Evolutionary conservation across 1,140 invertebrate genomes (phyloP).

Genomic region (Carposina sasakii): DNA sequence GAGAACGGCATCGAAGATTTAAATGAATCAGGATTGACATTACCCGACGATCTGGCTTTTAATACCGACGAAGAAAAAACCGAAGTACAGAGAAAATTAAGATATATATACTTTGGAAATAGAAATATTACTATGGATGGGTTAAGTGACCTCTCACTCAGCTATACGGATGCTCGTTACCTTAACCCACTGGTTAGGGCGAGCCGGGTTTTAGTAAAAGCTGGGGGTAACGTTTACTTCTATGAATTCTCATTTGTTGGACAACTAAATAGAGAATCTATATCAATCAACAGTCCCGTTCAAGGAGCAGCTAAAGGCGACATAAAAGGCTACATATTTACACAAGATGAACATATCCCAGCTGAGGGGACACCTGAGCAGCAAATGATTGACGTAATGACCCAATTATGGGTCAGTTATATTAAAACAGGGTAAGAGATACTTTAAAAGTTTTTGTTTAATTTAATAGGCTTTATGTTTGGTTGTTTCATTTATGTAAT

Average conservation of each 20-base stretch:
- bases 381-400: slow-evolving; percentile 29
- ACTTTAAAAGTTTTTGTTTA: not conserved
- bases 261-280: slow-evolving; percentile 24
- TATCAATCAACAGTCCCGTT: slow-evolving; percentile 12
- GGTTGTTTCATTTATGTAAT: not conserved
- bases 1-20: slow-evolving; percentile 24
- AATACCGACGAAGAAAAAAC: slow-evolving; percentile 16
- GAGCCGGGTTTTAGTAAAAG: slow-evolving; percentile 29
- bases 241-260: slow-evolving; percentile 48
- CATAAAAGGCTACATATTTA: slow-evolving; percentile 37
- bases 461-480: not conserved
- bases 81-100: slow-evolving; percentile 24
- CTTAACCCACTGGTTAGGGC: slow-evolving; percentile 35
- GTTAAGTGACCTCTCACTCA: slow-evolving; percentile 30
- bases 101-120: slow-evolving; percentile 38
- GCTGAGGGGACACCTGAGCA: slow-evolving; percentile 6
- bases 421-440: slow-evolving; percentile 39
- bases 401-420: slow-evolving; percentile 39
- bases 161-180: slow-evolving; percentile 39
- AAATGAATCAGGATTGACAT: slow-evolving; percentile 30
- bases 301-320: slow-evolving; percentile 36
- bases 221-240: slow-evolving; percentile 40
- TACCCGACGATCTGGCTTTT: slow-evolving; percentile 46
- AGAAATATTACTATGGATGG: slow-evolving; percentile 24
- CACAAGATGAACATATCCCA: slow-evolving; percentile 10